Base-by-base conservation (phyloP, 2,797 vertebrate species). In the Platyrinchus mystaceus region DNA sequence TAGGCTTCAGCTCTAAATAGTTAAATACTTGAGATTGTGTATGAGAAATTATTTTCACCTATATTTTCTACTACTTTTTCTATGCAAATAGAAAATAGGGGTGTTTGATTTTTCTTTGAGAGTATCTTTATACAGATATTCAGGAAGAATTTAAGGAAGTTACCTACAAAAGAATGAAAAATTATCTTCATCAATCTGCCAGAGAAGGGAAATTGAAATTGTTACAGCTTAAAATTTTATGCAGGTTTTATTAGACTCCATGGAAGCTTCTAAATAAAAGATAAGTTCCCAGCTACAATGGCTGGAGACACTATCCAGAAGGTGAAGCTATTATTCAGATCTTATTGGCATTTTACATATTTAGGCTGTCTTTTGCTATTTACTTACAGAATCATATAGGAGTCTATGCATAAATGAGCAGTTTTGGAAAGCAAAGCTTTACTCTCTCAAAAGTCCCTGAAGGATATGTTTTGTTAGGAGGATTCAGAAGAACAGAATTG, bases 181-280 rank as follows among this genome's bases (percentile, higher is more conserved):
- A 62, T 43, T 60, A 68, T 75, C 37, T 87, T 89, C 67, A 88
- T 93, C 92, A 84, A 71, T 68, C 92, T 93, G 68, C n/a, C 87
- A 86, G 24, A 59, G 36, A 75, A 55, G 28, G 47, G 52, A 85
- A 89, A 93, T 78, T 30, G 78, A 75, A 92, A 87, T 62, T 85
- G 90, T 69, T 87, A 62, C 73, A 66, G 58, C 82, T 91, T 94
- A 94, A 94, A 89, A 71, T 94, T 93, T 94, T 84, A 95, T 95
- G 84, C 87, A 84, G 90, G 82, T 89, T 96, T 95, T 92, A 94
- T 93, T 93, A 62, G 53, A 76, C 68, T 89, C 50, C 2, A 11
- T 18, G 85, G 82, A 83, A 91, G 14, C 69, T 81, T 76, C 84
- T 81, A 69, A 83, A 78, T 89, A 87, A 96, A 93, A 90, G n/a